Evolutionary conservation across 2,888 invertebrate genomes (phyloP).

Genomic region (Anaspis maculata): DNA sequence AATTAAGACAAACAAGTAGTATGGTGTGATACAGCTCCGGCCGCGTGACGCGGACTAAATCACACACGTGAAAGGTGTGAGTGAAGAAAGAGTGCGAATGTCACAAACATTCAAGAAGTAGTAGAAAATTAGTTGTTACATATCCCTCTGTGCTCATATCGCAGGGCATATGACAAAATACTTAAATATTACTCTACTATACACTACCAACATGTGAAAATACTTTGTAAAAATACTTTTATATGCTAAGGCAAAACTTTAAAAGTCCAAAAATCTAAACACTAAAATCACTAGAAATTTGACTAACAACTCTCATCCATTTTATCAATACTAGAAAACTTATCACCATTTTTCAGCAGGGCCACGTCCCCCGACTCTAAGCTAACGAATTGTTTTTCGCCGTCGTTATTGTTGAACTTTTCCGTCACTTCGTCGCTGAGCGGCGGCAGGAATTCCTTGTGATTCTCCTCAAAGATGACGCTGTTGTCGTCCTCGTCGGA

Average conservation of each 20-base stretch:
- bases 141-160: too few species aligned
- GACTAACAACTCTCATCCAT: slow-evolving; percentile 33
- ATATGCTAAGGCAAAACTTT: slow-evolving; percentile 32
- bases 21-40: too few species aligned
- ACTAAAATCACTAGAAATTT: slow-evolving; percentile 34
- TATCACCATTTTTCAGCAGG: slow-evolving; percentile 16
- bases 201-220: slow-evolving; percentile 37
- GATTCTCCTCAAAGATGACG: slow-evolving; percentile 31
- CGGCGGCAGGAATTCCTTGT: slow-evolving; percentile 25
- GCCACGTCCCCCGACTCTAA: slow-evolving; percentile 36
- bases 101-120: too few species aligned
- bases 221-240: slow-evolving; percentile 42
- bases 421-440: slow-evolving; percentile 25
- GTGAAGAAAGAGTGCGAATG: too few species aligned
- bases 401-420: slow-evolving; percentile 34
- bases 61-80: too few species aligned
- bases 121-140: too few species aligned
- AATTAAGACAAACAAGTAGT: slow-evolving; percentile 26
- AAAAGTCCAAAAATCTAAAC: slow-evolving; percentile 18
- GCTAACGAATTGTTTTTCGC: slow-evolving; percentile 39
- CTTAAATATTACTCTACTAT: not conserved
- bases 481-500: slow-evolving; percentile 31
- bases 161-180: too few species aligned
- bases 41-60: too few species aligned
- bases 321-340: slow-evolving; percentile 20